Conservation (phyloP, 2,797 vertebrate species). For the Mycteria americana region DNA sequence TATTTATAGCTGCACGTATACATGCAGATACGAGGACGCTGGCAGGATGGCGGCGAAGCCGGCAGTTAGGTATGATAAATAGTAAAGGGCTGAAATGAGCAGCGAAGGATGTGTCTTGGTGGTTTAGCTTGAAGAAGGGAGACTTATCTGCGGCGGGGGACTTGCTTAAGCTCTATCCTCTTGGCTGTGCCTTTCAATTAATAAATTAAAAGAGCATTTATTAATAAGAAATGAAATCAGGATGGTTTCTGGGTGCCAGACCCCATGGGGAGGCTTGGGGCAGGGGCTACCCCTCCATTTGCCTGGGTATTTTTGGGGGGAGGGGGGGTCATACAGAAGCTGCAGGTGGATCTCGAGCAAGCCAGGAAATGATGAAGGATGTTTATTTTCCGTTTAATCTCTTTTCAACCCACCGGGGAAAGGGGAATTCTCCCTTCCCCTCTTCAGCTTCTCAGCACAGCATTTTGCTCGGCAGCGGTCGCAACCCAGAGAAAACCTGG, state of each 20-base stretch:
- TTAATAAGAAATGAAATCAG: background rate
- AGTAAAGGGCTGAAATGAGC: background rate
- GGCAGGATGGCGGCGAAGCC: background rate
- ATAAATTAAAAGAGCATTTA: accelerated
- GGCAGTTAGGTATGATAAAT: background rate
- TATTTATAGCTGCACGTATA: background rate
- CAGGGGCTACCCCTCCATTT: too few species aligned
- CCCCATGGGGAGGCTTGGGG: background rate
- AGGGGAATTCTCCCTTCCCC: background rate
- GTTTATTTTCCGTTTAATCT: background rate
- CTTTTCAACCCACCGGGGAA: background rate
- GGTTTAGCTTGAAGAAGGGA: background rate
- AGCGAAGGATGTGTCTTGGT: accelerated
- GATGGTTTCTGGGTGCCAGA: background rate
- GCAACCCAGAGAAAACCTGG: background rate
- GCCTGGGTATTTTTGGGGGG: too few species aligned
- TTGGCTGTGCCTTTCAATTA: accelerated
- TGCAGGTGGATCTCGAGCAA: background rate
- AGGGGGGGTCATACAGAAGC: background rate
- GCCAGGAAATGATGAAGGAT: too few species aligned
- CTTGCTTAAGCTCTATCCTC: too few species aligned
- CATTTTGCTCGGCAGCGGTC: accelerated
- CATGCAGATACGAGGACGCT: accelerated
- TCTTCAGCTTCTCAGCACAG: background rate
- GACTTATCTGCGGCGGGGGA: accelerated